Evolutionary conservation across 1,140 invertebrate species (phyloP).

Genomic region (Tetraneura akinire): DNA sequence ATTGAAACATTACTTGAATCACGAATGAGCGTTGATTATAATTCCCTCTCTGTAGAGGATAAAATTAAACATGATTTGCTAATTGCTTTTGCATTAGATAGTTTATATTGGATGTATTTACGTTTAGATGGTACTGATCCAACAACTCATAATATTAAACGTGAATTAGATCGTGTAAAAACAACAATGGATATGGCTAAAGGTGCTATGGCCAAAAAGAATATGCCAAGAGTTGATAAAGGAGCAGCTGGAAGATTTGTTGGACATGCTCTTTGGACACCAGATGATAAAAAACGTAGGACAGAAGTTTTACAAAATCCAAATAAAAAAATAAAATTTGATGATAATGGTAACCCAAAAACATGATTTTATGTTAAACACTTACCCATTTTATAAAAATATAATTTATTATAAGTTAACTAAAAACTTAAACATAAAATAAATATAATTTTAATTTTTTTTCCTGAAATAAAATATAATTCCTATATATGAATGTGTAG

Average conservation of each 20-base stretch:
- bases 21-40: slow-evolving; percentile 57
- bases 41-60: slow-evolving; percentile 62
- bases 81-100: slow-evolving; percentile 64
- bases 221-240: slow-evolving; percentile 63
- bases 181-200: slow-evolving; percentile 65
- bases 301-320: background rate
- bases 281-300: slow-evolving; percentile 53
- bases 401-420: no score
- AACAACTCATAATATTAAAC: slow-evolving; percentile 54
- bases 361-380: background rate
- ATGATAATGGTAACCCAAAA: slow-evolving; percentile 47
- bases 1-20: slow-evolving; percentile 40
- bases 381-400: background rate
- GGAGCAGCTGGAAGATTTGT: slow-evolving; percentile 65
- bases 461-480: no score
- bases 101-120: slow-evolving; percentile 65
- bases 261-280: slow-evolving; percentile 63
- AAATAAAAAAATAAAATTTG: slow-evolving; percentile 52
- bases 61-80: slow-evolving; percentile 67
- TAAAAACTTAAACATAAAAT: no score
- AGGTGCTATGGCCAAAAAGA: slow-evolving; percentile 62
- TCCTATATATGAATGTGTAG: no score
- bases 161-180: slow-evolving; percentile 63
- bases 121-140: slow-evolving; percentile 63
- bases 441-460: no score